Conservation (phyloP, 2,113 vertebrate genomes). For the Eublepharis macularius region DNA sequence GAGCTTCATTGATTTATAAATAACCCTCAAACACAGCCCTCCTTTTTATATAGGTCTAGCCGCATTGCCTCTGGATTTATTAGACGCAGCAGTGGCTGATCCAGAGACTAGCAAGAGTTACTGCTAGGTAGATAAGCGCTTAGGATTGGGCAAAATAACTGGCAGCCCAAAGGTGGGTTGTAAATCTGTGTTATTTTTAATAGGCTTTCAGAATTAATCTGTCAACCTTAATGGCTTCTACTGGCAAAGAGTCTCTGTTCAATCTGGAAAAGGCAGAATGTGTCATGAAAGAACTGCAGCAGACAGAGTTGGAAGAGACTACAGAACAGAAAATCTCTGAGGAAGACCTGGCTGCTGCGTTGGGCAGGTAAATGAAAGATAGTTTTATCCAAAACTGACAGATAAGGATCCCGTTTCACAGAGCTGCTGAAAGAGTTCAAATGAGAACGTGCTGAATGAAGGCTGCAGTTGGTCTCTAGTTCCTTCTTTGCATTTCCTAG, state of each 20-base stretch:
- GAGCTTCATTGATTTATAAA: too few relatives aligned
- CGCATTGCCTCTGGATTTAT: neutral
- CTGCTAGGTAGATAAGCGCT: neutral
- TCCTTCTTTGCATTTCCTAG: too few relatives aligned
- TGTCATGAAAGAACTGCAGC: conserved; percentile 52
- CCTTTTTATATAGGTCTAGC: neutral
- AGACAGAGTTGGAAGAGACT: neutral
- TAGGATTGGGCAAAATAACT: neutral
- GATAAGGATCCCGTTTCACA: neutral
- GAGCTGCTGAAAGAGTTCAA: neutral
- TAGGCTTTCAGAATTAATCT: neutral
- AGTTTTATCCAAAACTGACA: too few relatives aligned
- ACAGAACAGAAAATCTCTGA: conserved; percentile 45
- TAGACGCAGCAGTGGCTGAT: neutral
- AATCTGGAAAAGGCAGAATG: conserved; percentile 60
- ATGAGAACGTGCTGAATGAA: neutral
- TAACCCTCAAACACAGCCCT: too few relatives aligned
- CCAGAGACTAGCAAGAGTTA: neutral
- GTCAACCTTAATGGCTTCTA: conserved; percentile 6
- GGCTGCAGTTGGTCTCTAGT: neutral
- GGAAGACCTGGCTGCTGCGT: conserved; percentile 54
- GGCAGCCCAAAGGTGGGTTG: too few relatives aligned
- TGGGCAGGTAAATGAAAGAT: conserved; percentile 61
- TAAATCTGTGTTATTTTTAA: neutral
- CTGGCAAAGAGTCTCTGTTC: conserved; percentile 56